phyloP scores from a whole-genome alignment of 2,797 vertebrate genomes.

The Hipposideros larvatus region DNA sequence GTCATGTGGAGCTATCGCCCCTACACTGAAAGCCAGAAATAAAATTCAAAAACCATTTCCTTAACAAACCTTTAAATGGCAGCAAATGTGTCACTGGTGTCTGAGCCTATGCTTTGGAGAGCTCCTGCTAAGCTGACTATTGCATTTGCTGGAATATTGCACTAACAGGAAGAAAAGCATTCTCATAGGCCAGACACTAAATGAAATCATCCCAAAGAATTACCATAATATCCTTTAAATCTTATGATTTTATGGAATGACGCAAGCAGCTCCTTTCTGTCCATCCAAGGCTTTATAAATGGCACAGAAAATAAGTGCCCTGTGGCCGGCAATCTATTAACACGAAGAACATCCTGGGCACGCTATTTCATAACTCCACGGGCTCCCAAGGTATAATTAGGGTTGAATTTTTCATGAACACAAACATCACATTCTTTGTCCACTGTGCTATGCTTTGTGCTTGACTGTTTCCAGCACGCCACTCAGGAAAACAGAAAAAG shows the following conservation, averaged over 20 bases:
- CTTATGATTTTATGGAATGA: slow-evolving; percentile 47
- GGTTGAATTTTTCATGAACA: slow-evolving; percentile 77
- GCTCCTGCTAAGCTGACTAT: background rate
- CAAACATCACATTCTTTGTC: slow-evolving; percentile 68
- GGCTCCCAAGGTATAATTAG: slow-evolving; percentile 68
- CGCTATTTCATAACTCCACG: background rate
- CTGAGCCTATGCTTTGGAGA: background rate
- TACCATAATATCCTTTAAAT: slow-evolving; percentile 40
- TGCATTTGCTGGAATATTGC: background rate
- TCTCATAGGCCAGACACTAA: background rate
- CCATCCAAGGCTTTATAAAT: slow-evolving; percentile 66
- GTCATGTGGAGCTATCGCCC: background rate
- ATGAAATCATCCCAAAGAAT: slow-evolving; percentile 28
- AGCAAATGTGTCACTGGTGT: background rate
- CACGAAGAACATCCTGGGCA: slow-evolving; percentile 44
- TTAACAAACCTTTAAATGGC: slow-evolving; percentile 9
- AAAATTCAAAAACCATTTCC: slow-evolving; percentile 35
- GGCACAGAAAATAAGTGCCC: slow-evolving; percentile 54
- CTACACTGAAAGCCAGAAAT: slow-evolving; percentile 4
- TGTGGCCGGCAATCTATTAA: slow-evolving; percentile 10
- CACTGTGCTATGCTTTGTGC: slow-evolving; percentile 39
- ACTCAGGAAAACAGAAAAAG: background rate
- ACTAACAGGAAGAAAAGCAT: background rate
- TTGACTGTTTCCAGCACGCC: slow-evolving; percentile 4
- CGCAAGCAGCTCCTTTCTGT: slow-evolving; percentile 24